Evolutionary conservation across 2,888 invertebrate genomes (phyloP).

Genomic region (Antitype chi): DNA sequence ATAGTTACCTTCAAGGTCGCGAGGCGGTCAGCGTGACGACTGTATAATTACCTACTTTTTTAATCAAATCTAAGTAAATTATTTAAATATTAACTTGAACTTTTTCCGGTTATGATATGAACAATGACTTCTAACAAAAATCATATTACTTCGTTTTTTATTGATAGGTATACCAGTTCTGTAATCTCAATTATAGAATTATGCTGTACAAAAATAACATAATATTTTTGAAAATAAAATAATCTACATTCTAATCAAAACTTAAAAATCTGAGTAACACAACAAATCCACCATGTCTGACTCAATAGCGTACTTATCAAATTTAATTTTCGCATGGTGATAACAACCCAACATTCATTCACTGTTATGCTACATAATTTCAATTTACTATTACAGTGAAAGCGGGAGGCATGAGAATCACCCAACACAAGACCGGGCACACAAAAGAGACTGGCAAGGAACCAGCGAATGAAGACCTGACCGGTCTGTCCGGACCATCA

Average conservation of each 20-base stretch:
- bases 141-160: not conserved
- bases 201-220: not conserved
- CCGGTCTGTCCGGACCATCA: slow-evolving; percentile 93
- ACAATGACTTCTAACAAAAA: not conserved
- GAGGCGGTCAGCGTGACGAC: slow-evolving; percentile 29
- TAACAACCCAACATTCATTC: not conserved
- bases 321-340: not conserved
- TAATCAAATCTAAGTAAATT: not conserved
- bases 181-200: not conserved
- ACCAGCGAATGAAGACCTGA: slow-evolving; percentile 92
- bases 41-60: not conserved
- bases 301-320: not conserved
- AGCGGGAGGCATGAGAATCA: slow-evolving; percentile 98
- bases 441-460: slow-evolving; percentile 91
- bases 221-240: not conserved
- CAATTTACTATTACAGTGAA: slow-evolving; percentile 91
- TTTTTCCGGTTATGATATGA: not conserved
- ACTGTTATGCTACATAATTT: not conserved
- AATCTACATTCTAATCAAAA: not conserved
- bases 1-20: slow-evolving; percentile 73
- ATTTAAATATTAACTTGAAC: too few species aligned
- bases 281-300: not conserved
- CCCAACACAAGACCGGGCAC: slow-evolving; percentile 95
- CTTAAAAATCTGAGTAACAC: not conserved
- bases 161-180: not conserved